These are phyloP conservation scores for Rhopalosiphum padi DNA, from an alignment of 1,140 invertebrate species.

Conservation along the genomic window DNA sequence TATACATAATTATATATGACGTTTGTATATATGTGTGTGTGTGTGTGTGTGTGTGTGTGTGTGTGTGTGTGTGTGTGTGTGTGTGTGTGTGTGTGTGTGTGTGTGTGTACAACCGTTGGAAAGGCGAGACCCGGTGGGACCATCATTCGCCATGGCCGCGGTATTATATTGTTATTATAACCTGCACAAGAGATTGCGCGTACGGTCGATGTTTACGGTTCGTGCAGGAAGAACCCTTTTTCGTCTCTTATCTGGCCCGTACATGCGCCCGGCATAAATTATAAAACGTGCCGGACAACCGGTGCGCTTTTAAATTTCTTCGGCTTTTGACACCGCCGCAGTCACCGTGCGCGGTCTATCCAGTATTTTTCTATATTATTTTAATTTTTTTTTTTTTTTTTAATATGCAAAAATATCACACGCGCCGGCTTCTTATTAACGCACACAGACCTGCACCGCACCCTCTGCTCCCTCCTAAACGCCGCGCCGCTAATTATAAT, in stretches of 20 bases:
- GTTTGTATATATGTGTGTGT: no score
- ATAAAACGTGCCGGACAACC: conserved; percentile 49
- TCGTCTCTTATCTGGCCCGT: conserved; percentile 26
- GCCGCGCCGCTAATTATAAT: neutral
- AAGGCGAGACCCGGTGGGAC: conserved; percentile 29
- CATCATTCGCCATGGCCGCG: neutral
- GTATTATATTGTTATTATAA: neutral
- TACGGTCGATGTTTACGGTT: conserved; percentile 42
- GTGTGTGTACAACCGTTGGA: neutral
- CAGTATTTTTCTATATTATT: neutral
- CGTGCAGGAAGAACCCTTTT: conserved; percentile 44
- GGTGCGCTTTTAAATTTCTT: conserved; percentile 45
- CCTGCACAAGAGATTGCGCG: conserved; percentile 27
- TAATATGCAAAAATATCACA: neutral
- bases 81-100: no score
- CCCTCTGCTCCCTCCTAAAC: neutral
- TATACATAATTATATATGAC: conserved; percentile 1
- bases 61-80: no score
- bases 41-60: no score
- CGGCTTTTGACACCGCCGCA: neutral
- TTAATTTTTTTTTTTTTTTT: neutral
- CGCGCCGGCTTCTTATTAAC: neutral
- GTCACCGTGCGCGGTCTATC: neutral
- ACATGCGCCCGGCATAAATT: conserved; percentile 48
- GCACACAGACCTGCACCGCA: neutral